A percentile compares a stretch with the other conserved stretches of the same genome.
Conservation (phyloP, 2,888 invertebrate species). For the Girardia tigrina region DNA sequence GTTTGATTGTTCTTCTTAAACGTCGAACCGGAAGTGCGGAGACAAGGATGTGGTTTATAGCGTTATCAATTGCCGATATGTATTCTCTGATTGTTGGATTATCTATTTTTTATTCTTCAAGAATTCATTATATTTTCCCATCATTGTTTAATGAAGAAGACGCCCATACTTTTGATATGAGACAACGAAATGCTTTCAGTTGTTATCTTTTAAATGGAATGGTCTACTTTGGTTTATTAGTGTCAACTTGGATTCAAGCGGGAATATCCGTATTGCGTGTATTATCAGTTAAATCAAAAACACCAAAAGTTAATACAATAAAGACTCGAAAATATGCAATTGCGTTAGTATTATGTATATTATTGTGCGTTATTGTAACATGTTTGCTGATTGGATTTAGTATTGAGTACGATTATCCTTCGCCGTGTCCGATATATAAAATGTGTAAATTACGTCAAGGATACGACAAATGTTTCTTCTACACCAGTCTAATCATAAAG, state of each 20-base stretch:
- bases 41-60: constrained; percentile 33
- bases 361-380: background rate
- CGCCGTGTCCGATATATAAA: background rate
- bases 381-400: background rate
- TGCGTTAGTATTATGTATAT: background rate
- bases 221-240: constrained; percentile 33
- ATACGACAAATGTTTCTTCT: constrained; percentile 28
- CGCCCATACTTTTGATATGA: background rate
- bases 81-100: constrained; percentile 32
- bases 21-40: constrained; percentile 33
- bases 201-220: constrained; percentile 35
- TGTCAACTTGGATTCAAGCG: constrained; percentile 36
- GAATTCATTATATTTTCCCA: constrained; percentile 30
- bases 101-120: constrained; percentile 31
- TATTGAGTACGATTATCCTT: background rate
- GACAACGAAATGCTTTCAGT: constrained; percentile 27
- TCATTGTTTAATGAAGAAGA: background rate
- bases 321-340: background rate
- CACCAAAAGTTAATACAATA: background rate
- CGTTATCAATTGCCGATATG: constrained; percentile 35
- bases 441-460: background rate
- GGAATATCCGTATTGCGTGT: constrained; percentile 31
- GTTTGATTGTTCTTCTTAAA: constrained; percentile 30
- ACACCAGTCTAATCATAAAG: constrained; percentile 30
- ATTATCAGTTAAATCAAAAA: constrained; percentile 21